phyloP scores from a whole-genome alignment of 2,888 invertebrate genomes.

The Silvanus unidentatus region DNA sequence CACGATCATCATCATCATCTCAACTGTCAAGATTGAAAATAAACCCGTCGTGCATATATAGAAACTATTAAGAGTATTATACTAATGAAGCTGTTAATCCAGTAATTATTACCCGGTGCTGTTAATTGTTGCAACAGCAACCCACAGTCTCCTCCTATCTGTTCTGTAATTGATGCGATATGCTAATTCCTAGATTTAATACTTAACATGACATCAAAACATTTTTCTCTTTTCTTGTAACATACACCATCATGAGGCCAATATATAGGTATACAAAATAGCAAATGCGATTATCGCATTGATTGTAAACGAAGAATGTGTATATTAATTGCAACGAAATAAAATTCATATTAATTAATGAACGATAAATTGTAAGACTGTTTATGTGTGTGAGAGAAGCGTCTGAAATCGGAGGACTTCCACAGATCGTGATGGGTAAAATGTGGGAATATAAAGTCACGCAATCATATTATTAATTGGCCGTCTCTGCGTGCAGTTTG shows the following conservation, averaged over 20 bases:
- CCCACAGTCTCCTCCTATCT: slow-evolving; percentile 25
- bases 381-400: too few species aligned
- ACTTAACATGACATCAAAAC: slow-evolving; percentile 5
- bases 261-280: neutral
- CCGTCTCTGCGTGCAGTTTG: slow-evolving; percentile 28
- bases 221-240: neutral
- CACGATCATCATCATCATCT: too few species aligned
- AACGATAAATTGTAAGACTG: too few species aligned
- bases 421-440: slow-evolving; percentile 24
- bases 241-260: neutral
- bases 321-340: too few species aligned
- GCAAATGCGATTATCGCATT: too few species aligned
- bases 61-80: too few species aligned
- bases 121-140: slow-evolving; percentile 26
- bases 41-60: too few species aligned
- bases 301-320: too few species aligned
- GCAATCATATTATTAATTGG: slow-evolving; percentile 31
- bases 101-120: slow-evolving; percentile 24
- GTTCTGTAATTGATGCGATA: slow-evolving; percentile 22
- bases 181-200: slow-evolving; percentile 19
- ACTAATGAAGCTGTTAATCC: slow-evolving; percentile 25
- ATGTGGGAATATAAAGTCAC: slow-evolving; percentile 29
- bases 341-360: too few species aligned
- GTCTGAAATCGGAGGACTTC: too few species aligned
- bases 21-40: too few species aligned